Conservation (phyloP, 2,888 invertebrate species). For the Metopia argyrocephala region DNA sequence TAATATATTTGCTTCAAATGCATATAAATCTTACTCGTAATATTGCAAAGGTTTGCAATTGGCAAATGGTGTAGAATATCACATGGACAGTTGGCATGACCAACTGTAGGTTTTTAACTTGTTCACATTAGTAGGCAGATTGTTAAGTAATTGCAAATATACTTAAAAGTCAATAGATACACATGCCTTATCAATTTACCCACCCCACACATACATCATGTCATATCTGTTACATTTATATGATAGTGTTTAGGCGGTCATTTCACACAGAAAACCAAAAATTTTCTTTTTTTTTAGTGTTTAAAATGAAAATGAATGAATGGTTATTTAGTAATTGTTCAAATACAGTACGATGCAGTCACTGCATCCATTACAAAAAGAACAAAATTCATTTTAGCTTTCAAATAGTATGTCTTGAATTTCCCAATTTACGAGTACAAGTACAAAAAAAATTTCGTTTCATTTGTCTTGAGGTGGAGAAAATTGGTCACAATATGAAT, state of each 20-base stretch:
- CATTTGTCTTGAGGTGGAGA: conserved; percentile 32
- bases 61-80: too few species aligned
- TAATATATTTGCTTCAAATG: too few species aligned
- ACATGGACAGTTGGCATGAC: too few species aligned
- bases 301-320: background rate
- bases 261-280: background rate
- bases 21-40: too few species aligned
- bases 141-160: conserved; percentile 8
- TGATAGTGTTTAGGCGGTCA: conserved; percentile 27
- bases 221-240: conserved; percentile 25
- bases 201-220: background rate
- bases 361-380: background rate
- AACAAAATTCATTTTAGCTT: too few species aligned
- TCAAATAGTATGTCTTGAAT: too few species aligned
- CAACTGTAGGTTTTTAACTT: too few species aligned
- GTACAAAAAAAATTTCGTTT: too few species aligned
- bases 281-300: background rate
- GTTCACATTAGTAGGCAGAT: too few species aligned
- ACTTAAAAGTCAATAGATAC: conserved; percentile 15
- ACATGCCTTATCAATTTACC: background rate
- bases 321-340: background rate
- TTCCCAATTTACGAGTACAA: too few species aligned
- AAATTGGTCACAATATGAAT: conserved; percentile 5
- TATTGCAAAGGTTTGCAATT: too few species aligned
- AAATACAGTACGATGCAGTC: background rate